Conservation (phyloP, 2,797 vertebrate genomes). For the Peromyscus attwateri region DNA sequence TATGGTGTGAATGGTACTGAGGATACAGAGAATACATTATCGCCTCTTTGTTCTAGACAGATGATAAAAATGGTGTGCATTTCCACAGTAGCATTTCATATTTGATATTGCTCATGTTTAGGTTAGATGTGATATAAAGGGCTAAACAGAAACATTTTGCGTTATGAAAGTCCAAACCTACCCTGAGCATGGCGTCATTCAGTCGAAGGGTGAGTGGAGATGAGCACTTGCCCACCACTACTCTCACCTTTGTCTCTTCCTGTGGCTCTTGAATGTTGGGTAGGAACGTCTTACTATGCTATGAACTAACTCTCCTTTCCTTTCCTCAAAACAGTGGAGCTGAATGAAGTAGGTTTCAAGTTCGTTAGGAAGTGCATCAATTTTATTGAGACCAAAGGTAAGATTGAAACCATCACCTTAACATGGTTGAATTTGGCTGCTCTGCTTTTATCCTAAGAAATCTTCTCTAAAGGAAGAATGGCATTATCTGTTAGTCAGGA, state of each 20-base stretch:
- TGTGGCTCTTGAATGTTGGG: neutral
- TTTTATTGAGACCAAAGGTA: constrained; percentile 95
- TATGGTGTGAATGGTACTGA: neutral
- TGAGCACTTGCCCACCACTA: neutral
- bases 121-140: constrained; percentile 24
- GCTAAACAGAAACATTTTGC: constrained; percentile 47
- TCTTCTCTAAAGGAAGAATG: neutral
- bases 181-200: neutral
- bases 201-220: neutral
- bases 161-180: neutral
- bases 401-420: constrained; percentile 61
- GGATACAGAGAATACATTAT: constrained; percentile 17
- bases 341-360: constrained; percentile 97
- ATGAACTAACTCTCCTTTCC: constrained; percentile 67
- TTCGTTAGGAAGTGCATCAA: constrained; percentile 98
- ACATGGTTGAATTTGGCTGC: neutral
- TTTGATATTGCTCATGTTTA: neutral
- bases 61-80: neutral
- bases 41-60: constrained; percentile 18
- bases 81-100: neutral
- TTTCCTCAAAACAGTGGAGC: constrained; percentile 92
- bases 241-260: neutral
- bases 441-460: neutral
- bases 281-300: neutral
- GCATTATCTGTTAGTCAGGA: neutral